phyloP scores from a whole-genome alignment of 2,888 invertebrate genomes.

The Lasioglossum figueresi region DNA sequence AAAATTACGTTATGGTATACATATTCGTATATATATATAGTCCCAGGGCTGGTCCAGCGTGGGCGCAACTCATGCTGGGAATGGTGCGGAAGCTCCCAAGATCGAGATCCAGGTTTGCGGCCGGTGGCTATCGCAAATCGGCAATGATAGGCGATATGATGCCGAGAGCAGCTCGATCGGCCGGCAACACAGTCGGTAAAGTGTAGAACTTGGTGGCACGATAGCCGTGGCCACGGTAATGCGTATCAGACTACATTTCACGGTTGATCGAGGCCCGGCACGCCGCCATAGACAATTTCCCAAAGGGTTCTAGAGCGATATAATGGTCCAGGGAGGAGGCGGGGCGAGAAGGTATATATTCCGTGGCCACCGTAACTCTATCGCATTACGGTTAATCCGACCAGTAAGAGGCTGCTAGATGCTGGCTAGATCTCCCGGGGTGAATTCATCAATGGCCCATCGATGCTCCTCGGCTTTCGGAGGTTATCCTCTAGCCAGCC shows the following conservation, averaged over 20 bases:
- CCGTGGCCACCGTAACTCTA: slow-evolving; percentile 72
- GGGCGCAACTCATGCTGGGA: not conserved
- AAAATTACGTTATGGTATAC: slow-evolving; percentile 12
- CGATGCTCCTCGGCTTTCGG: not conserved
- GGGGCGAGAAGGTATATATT: slow-evolving; percentile 70
- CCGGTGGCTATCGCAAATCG: not conserved
- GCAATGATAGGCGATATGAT: not conserved
- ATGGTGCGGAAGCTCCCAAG: not conserved
- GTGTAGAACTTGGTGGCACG: slow-evolving; percentile 48
- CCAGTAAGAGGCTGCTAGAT: slow-evolving; percentile 15
- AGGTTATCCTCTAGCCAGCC: not conserved
- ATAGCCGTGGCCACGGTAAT: slow-evolving; percentile 70
- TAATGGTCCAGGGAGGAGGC: slow-evolving; percentile 73
- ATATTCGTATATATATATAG: not conserved
- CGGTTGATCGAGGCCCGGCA: slow-evolving; percentile 80
- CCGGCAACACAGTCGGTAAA: slow-evolving; percentile 23
- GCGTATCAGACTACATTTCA: slow-evolving; percentile 82
- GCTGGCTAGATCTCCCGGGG: slow-evolving; percentile 48
- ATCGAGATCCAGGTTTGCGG: slow-evolving; percentile 29
- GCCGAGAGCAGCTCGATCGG: slow-evolving; percentile 11
- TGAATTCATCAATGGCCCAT: slow-evolving; percentile 72
- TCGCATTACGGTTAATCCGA: slow-evolving; percentile 70
- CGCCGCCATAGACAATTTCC: slow-evolving; percentile 80
- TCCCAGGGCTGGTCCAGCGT: not conserved
- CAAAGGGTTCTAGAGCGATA: slow-evolving; percentile 81